Evolutionary conservation across 1,140 invertebrate genomes (phyloP).

Genomic region (Habropoda laboriosa): DNA sequence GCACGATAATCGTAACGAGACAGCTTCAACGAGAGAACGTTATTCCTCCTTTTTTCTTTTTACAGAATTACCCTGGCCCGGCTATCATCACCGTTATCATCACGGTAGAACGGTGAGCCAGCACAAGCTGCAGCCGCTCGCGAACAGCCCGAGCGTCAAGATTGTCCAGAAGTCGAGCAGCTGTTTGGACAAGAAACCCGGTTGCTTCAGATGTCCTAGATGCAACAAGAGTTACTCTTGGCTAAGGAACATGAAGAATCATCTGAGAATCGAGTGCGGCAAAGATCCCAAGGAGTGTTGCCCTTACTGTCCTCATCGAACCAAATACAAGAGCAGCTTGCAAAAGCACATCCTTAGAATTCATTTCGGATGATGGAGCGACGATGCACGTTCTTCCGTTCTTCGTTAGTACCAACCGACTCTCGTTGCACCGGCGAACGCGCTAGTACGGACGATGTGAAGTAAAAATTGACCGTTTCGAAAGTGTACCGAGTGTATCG

Average conservation of each 20-base stretch:
- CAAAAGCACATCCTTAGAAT: slow-evolving; percentile 77
- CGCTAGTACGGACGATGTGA: too few relatives aligned
- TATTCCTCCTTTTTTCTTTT: slow-evolving; percentile 40
- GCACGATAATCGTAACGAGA: too few relatives aligned
- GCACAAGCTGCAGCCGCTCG: neutral
- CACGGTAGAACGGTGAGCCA: neutral
- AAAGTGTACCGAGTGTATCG: too few relatives aligned
- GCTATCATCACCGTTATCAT: slow-evolving; percentile 8
- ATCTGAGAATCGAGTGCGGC: slow-evolving; percentile 81
- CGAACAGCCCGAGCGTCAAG: slow-evolving; percentile 2
- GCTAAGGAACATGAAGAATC: slow-evolving; percentile 81
- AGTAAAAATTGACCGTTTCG: neutral
- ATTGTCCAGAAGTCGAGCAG: slow-evolving; percentile 9
- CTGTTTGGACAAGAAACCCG: slow-evolving; percentile 70
- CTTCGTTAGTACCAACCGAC: neutral
- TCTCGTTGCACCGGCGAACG: neutral
- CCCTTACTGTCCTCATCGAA: slow-evolving; percentile 78
- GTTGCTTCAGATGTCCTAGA: slow-evolving; percentile 79
- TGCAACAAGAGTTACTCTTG: slow-evolving; percentile 82
- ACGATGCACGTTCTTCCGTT: neutral
- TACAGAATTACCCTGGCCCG: slow-evolving; percentile 36
- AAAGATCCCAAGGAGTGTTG: slow-evolving; percentile 80
- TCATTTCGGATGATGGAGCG: slow-evolving; percentile 49
- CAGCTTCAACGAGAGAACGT: neutral
- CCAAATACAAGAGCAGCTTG: slow-evolving; percentile 77